Percentiles rank a stretch among this genome's conserved stretches.
These are phyloP conservation scores for Lonchura striata DNA, from an alignment of 2,113 vertebrate species.

Conservation along the genomic window DNA sequence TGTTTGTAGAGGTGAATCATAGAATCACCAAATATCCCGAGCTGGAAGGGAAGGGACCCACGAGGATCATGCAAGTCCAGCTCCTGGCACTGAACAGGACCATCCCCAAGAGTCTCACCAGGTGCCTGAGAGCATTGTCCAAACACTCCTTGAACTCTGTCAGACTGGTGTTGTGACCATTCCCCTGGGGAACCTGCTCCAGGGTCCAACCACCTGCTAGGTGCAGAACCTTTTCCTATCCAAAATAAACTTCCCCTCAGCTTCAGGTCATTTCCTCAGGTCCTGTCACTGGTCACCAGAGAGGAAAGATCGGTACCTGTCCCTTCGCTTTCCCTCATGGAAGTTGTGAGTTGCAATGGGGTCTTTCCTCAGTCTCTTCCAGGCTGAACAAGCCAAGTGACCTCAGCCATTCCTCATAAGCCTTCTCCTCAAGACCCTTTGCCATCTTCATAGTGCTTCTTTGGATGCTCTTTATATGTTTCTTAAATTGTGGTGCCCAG, in stretches of 20 bases:
- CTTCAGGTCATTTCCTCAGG: neutral
- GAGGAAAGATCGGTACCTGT: neutral
- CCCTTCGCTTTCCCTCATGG: fast-evolving
- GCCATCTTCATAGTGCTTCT: neutral
- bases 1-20: neutral
- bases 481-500: neutral
- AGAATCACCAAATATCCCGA: neutral
- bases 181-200: neutral
- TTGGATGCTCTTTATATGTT: neutral
- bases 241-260: neutral
- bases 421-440: neutral
- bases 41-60: neutral
- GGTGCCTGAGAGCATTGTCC: neutral
- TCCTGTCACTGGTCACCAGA: neutral
- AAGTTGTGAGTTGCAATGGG: neutral
- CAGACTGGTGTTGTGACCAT: neutral
- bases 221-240: neutral
- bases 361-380: neutral
- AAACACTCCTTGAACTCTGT: neutral
- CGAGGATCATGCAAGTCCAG: neutral
- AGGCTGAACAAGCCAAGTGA: neutral
- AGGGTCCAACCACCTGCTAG: neutral
- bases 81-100: neutral
- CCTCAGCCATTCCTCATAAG: neutral
- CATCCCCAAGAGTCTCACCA: neutral